Evolutionary conservation across 2,797 vertebrate species (phyloP).

Genomic region (Gephyroberyx darwinii): DNA sequence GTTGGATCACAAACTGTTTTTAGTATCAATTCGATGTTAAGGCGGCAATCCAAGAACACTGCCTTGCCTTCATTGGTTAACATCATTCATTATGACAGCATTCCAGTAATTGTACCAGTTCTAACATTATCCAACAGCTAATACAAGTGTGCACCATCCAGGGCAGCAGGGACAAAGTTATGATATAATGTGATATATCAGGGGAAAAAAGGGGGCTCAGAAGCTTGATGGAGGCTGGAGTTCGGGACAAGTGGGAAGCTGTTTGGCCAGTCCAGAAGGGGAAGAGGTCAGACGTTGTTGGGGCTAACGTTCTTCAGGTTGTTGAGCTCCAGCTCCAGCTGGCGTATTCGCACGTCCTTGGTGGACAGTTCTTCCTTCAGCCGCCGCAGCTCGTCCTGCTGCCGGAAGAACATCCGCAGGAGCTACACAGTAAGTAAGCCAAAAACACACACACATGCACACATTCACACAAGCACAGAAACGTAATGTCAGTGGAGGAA

Average conservation of each 20-base stretch:
- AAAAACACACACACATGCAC: slow-evolving; percentile 17
- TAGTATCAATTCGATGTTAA: slow-evolving; percentile 35
- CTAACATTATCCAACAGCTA: slow-evolving; percentile 40
- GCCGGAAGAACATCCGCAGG: slow-evolving; percentile 97
- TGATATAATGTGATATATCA: slow-evolving; percentile 48
- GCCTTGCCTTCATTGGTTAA: slow-evolving; percentile 23
- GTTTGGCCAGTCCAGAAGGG: slow-evolving; percentile 65
- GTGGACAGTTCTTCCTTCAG: slow-evolving; percentile 92
- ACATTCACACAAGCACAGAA: not conserved
- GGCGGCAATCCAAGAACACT: slow-evolving; percentile 34
- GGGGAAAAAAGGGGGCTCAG: slow-evolving; percentile 58
- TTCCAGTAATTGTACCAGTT: slow-evolving; percentile 45
- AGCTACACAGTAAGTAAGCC: slow-evolving; percentile 78
- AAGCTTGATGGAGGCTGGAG: slow-evolving; percentile 67
- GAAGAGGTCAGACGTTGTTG: slow-evolving; percentile 87
- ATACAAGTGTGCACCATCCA: slow-evolving; percentile 35
- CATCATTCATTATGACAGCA: slow-evolving; percentile 36
- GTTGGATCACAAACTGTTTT: slow-evolving; percentile 7
- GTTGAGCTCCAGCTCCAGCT: slow-evolving; percentile 96
- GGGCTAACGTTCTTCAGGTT: slow-evolving; percentile 95
- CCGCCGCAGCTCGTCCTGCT: slow-evolving; percentile 94
- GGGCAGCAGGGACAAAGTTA: slow-evolving; percentile 50
- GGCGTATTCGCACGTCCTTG: slow-evolving; percentile 92
- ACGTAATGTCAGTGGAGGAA: not conserved
- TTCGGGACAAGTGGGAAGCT: slow-evolving; percentile 52